Percentiles rank a stretch among this genome's conserved stretches.
Conservation (phyloP, 2,888 invertebrate species). For the Brachypterus glaber region DNA sequence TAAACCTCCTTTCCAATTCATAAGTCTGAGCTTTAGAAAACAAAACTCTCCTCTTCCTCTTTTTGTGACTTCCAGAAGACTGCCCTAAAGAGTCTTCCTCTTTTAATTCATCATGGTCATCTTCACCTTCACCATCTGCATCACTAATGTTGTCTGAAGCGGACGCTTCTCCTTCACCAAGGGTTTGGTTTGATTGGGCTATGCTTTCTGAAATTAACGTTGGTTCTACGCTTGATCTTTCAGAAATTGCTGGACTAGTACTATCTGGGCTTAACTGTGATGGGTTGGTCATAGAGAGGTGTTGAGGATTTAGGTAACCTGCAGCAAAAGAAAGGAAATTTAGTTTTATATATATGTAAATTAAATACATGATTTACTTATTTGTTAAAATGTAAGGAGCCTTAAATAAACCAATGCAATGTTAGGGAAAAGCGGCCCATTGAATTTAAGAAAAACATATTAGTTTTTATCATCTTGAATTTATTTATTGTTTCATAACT, state of each 20-base stretch:
- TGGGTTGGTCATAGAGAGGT: conserved; percentile 35
- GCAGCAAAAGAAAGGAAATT: too few relatives aligned
- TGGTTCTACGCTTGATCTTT: conserved; percentile 43
- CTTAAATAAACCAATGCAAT: too few relatives aligned
- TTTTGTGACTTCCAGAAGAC: conserved; percentile 56
- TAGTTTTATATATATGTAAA: too few relatives aligned
- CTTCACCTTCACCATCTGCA: conserved; percentile 26
- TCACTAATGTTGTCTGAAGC: conserved; percentile 27
- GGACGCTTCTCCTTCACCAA: conserved; percentile 14
- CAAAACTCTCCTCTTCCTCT: conserved; percentile 89
- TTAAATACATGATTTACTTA: too few relatives aligned
- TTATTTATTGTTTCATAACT: too few relatives aligned
- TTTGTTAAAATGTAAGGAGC: too few relatives aligned
- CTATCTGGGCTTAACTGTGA: conserved; percentile 67
- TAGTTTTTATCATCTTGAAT: too few relatives aligned
- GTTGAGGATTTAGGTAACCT: too few relatives aligned
- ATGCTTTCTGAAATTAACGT: background rate
- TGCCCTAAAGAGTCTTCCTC: conserved; percentile 42
- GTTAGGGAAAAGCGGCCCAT: too few relatives aligned
- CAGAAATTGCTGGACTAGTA: conserved; percentile 75
- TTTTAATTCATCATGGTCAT: conserved; percentile 51
- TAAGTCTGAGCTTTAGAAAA: conserved; percentile 98
- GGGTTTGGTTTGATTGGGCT: conserved; percentile 6
- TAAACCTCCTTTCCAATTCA: conserved; percentile 87
- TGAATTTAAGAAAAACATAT: too few relatives aligned